Base-by-base conservation (phyloP, 2,797 vertebrate genomes). In the Rallus crepitans region DNA sequence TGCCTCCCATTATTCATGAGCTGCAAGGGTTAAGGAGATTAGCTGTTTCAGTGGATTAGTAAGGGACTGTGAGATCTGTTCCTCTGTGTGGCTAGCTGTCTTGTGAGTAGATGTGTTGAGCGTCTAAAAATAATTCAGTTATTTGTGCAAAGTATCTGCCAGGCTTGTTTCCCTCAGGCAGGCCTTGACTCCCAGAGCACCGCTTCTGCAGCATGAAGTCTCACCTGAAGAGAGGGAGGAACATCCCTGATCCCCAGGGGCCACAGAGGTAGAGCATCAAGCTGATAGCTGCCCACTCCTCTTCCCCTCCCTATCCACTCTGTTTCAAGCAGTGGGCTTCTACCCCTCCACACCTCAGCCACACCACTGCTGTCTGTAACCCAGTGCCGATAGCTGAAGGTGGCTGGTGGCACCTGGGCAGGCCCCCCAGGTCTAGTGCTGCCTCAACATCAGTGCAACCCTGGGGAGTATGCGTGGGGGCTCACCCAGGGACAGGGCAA, bases 51-150 rank as follows among this genome's bases (percentile, higher is more conserved):
- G 53, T 93, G 82, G 80, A 93, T 94, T 94, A 95, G 85, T 64
- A 70, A 73, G 68, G 39, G 61, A 37, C 87, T 92, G 31, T 0
- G 15, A 76, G 83, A 89, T 92, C 77, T 70, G 66, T 73, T 87
- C 1, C 0, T 76, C 80, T 86, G 8, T 11, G 15, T 89, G 81
- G 75, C 48, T 96, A 92, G 89, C 87, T 90, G 91, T 91, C 91
- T 94, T 90, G 73, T 2, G 35, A 95, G 70, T 90, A 72, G 85
- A 94, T 94, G 77, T 83, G 88, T 88, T 90, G 87, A 95, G 66
- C 82, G 84, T 93, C 94, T 96, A 94, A 96, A 96, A 95, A 97
- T 96, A 96, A 93, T 94, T 82, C 79, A 92, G 71, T 93, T 91
- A 91, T 94, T 94, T 93, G 90, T 64, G 81, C 91, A 94, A 96